Conservation (phyloP, 2,797 vertebrate genomes). For the Gymnoscopelus braueri region DNA sequence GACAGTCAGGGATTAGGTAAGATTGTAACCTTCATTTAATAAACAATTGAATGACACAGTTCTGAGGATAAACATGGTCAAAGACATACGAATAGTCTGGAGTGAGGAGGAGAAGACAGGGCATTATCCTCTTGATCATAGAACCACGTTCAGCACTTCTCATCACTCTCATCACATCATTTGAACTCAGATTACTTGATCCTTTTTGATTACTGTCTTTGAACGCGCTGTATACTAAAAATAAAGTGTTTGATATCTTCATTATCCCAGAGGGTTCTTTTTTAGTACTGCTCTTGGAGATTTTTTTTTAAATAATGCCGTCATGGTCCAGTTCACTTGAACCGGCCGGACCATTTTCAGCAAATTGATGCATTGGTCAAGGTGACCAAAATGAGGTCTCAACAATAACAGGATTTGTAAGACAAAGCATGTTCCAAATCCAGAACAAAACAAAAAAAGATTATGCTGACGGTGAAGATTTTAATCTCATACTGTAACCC, state of each 20-base stretch:
- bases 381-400: slow-evolving; percentile 42
- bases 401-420: slow-evolving; percentile 56
- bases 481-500: slow-evolving; percentile 42
- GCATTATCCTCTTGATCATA: slow-evolving; percentile 59
- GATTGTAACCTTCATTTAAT: slow-evolving; percentile 82
- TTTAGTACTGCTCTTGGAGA: no score
- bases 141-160: not conserved
- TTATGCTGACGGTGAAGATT: slow-evolving; percentile 29
- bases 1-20: slow-evolving; percentile 76
- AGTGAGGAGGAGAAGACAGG: slow-evolving; percentile 32
- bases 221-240: slow-evolving; percentile 25
- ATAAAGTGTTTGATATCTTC: no score
- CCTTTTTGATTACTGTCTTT: slow-evolving; percentile 41
- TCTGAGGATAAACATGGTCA: slow-evolving; percentile 78
- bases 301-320: not conserved
- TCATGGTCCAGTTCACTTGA: not conserved
- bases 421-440: slow-evolving; percentile 42
- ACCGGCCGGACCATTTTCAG: slow-evolving; percentile 1
- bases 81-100: slow-evolving; percentile 64
- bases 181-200: slow-evolving; percentile 37
- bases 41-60: slow-evolving; percentile 79
- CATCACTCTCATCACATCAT: slow-evolving; percentile 19
- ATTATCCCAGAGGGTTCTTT: no score
- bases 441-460: slow-evolving; percentile 15
- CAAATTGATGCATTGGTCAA: slow-evolving; percentile 6